A percentile compares a stretch with the other conserved stretches of the same genome.
Conservation (phyloP, 1,140 invertebrate genomes). For the Drosophila asahinai region DNA sequence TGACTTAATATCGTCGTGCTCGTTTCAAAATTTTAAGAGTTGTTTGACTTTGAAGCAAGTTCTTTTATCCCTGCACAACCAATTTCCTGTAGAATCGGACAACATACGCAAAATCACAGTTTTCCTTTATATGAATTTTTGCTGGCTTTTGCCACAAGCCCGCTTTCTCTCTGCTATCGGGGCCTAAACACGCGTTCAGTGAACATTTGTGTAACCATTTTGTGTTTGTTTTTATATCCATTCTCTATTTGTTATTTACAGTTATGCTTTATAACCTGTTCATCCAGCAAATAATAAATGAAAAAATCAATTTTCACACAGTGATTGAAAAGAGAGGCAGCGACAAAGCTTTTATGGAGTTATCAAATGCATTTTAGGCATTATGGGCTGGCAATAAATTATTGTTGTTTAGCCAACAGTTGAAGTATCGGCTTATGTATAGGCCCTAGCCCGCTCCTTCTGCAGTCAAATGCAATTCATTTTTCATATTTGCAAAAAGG, state of each 20-base stretch:
- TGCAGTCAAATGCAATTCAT: constrained; percentile 75
- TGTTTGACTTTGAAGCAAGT: neutral
- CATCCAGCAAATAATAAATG: constrained; percentile 38
- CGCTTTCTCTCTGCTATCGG: constrained; percentile 36
- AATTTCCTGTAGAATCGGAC: neutral
- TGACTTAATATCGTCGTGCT: neutral
- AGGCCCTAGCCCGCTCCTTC: constrained; percentile 48
- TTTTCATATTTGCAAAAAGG: constrained; percentile 74
- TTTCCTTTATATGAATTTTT: neutral
- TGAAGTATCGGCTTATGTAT: constrained; percentile 72
- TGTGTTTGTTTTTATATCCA: constrained; percentile 62
- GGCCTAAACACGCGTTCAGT: constrained; percentile 58
- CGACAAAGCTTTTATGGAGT: constrained; percentile 61
- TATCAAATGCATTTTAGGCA: constrained; percentile 79
- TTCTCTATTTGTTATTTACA: constrained; percentile 74
- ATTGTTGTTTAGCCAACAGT: constrained; percentile 73
- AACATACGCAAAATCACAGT: neutral
- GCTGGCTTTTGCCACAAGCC: neutral
- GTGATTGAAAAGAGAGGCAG: constrained; percentile 17
- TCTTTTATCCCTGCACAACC: neutral
- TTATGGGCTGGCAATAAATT: constrained; percentile 71
- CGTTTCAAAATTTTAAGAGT: neutral
- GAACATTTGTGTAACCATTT: constrained; percentile 56
- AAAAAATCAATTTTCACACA: constrained; percentile 72
- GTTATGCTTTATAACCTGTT: constrained; percentile 72